Evolutionary conservation across 37 sponge, comb jelly and placozoan genomes (phyloP).

Genomic region (Aplysina aerophoba): DNA sequence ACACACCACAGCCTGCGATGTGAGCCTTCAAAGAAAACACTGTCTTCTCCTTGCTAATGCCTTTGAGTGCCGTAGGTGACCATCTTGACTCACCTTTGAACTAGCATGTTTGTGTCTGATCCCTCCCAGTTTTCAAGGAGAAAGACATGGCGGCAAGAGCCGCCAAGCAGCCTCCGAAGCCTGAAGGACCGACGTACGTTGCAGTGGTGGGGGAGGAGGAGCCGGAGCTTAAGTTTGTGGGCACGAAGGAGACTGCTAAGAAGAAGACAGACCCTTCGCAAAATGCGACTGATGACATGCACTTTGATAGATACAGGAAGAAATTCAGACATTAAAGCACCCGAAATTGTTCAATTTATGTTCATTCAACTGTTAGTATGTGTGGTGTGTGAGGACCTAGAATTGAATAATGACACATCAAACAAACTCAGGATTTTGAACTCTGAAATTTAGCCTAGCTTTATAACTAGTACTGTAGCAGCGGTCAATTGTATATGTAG

Average conservation of each 20-base stretch:
- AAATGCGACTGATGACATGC: slow-evolving; percentile 89
- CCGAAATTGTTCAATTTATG: neutral
- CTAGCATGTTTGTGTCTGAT: too few species aligned
- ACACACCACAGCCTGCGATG: slow-evolving; percentile 84
- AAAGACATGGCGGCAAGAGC: slow-evolving; percentile 14
- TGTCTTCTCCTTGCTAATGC: too few species aligned
- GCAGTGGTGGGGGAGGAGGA: slow-evolving; percentile 81
- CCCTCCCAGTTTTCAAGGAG: slow-evolving; percentile 57
- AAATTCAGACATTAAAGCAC: slow-evolving; percentile 47
- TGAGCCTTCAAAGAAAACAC: slow-evolving; percentile 20
- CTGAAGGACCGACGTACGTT: slow-evolving; percentile 42
- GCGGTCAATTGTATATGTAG: too few species aligned
- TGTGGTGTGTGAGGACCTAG: neutral
- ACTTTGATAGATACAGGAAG: slow-evolving; percentile 90
- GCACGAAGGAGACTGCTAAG: slow-evolving; percentile 22
- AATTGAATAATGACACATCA: neutral
- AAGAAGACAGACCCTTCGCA: slow-evolving; percentile 55
- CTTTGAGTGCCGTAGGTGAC: neutral
- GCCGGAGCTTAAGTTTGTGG: slow-evolving; percentile 54
- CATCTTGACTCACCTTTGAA: neutral
- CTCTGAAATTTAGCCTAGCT: too few species aligned
- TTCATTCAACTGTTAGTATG: neutral
- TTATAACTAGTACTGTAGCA: too few species aligned
- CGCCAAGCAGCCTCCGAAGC: slow-evolving; percentile 9
- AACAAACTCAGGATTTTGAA: too few species aligned